phyloP scores from a whole-genome alignment of 2,113 vertebrate species.

The Eidolon helvum region DNA sequence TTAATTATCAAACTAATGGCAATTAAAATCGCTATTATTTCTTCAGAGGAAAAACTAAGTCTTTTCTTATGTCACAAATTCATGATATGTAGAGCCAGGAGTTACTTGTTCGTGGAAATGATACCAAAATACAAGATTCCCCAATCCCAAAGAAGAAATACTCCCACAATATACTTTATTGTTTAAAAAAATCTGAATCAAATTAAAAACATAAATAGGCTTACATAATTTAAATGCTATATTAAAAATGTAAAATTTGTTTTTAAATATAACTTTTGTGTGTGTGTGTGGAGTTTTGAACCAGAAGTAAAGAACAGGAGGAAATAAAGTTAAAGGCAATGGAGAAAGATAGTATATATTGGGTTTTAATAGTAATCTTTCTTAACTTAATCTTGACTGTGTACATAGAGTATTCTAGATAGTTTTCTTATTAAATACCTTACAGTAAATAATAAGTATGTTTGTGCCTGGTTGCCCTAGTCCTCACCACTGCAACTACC shows the following conservation, averaged over 20 bases:
- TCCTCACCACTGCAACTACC: neutral
- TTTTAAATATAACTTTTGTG: neutral
- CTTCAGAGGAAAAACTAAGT: neutral
- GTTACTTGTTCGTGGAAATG: neutral
- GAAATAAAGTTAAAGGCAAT: neutral
- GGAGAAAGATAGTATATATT: neutral
- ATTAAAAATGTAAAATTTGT: neutral
- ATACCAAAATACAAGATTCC: neutral
- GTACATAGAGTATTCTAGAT: neutral
- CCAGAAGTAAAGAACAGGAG: neutral
- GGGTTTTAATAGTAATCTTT: neutral
- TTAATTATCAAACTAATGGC: neutral
- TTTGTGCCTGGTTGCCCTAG: no score
- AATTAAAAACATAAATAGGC: neutral
- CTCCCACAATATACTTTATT: neutral
- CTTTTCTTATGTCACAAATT: neutral
- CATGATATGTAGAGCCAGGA: neutral
- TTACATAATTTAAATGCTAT: neutral
- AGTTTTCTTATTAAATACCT: neutral
- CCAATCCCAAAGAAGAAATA: neutral
- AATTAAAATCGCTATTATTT: neutral
- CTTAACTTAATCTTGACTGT: neutral
- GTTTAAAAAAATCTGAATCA: neutral
- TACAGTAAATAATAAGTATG: neutral
- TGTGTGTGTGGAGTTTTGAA: no score